These are phyloP conservation scores for Acanthurus leucopareius DNA, from an alignment of 2,797 vertebrate species.

Conservation along the genomic window DNA sequence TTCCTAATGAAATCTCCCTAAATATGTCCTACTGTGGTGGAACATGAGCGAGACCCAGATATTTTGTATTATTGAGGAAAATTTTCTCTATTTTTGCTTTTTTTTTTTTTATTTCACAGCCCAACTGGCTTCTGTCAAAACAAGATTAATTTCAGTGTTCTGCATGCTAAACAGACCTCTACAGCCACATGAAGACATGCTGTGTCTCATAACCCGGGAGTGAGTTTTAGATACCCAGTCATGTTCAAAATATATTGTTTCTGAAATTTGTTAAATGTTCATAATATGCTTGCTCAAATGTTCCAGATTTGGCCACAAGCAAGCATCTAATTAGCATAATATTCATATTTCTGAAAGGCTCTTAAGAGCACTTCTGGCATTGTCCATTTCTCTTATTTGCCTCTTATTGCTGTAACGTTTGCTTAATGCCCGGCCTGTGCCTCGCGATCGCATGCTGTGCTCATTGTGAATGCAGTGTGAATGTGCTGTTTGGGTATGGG, in stretches of 20 bases:
- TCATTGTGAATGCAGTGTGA: conserved; percentile 79
- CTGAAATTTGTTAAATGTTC: conserved; percentile 84
- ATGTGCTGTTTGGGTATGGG: conserved; percentile 81
- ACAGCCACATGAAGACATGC: conserved; percentile 40
- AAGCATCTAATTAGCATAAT: conserved; percentile 85
- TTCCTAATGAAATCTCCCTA: neutral
- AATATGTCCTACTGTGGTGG: neutral
- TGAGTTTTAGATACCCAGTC: conserved; percentile 70
- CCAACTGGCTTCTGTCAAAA: conserved; percentile 52
- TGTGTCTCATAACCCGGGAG: conserved; percentile 72
- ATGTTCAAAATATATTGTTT: conserved; percentile 76
- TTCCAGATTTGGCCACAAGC: conserved; percentile 81
- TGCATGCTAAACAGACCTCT: conserved; percentile 63
- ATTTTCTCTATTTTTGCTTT: conserved; percentile 35
- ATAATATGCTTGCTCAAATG: conserved; percentile 77
- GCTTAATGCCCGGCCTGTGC: conserved; percentile 76
- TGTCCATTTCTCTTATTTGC: conserved; percentile 81
- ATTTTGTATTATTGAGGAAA: conserved; percentile 7
- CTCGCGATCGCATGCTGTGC: conserved; percentile 71
- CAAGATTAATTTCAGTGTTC: conserved; percentile 57
- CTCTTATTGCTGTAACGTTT: conserved; percentile 76
- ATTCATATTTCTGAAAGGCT: conserved; percentile 83
- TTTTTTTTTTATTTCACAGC: conserved; percentile 61
- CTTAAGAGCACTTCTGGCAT: conserved; percentile 82
- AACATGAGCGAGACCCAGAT: neutral